Base-by-base conservation (phyloP, 2,113 vertebrate species). In the Conger conger region DNA sequence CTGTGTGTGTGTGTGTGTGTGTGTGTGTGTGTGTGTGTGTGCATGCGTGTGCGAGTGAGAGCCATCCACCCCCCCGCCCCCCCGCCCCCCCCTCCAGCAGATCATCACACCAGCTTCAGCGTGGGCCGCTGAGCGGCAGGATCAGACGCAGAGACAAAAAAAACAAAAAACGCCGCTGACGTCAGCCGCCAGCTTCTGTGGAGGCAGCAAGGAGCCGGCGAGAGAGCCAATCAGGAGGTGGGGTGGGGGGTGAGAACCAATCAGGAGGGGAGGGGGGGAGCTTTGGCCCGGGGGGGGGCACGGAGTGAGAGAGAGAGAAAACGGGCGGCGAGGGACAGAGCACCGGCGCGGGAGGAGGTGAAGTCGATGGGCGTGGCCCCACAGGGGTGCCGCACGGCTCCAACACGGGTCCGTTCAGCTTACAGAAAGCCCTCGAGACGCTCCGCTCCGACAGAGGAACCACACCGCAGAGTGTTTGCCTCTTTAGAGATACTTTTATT, bases 131-230 rank as follows among this genome's bases (percentile, higher is more conserved):
- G 79, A 84, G 80, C 86, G 84, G 89, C 90, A 91, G 18, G 80
- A 90, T 89, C 85, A 88, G 57, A 85, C 85, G 82, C 88, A 79
- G 87, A 87, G 89, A 89, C 57, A 89, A 53, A 80, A 87, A 76
- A 80, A 42, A 86, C 77, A 53, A 9, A 78, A 73, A n/a, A n/a
- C n/a, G n/a, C n/a, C 27, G 57, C 82, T 89, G 92, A 91, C 88
- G 82, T 93, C 92, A 92, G 81, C 73, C 53, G 85, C 23, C 23
- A 27, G 40, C 79, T 37, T 63, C 63, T 50, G 45, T 36, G 57
- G 82, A 42, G 84, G 73, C 45, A 38, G 36, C 30, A 36, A 86
- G 77, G 42, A n/a, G 76, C 84, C 80, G 57, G 80, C 20, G 54
- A 89, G 76, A 77, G 80, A 82, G 57, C 80, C 80, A 81, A 84